These are phyloP conservation scores for Eristalis arbustorum DNA, from an alignment of 2,888 invertebrate species.

Conservation along the genomic window DNA sequence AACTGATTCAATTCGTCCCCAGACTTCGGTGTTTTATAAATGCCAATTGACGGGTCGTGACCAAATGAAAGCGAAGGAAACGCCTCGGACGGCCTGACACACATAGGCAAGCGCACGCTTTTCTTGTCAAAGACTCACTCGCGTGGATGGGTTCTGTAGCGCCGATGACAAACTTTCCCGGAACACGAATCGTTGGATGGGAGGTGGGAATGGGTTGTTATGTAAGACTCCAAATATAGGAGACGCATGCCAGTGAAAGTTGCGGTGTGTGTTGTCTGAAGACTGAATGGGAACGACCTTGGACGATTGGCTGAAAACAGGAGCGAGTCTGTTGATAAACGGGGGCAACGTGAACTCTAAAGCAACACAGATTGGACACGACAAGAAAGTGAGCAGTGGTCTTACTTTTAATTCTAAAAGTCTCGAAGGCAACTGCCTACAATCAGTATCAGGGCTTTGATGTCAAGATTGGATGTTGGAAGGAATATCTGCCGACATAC, in stretches of 20 bases:
- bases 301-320: background rate
- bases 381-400: too few species aligned
- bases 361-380: too few species aligned
- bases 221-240: background rate
- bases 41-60: slow-evolving; percentile 30
- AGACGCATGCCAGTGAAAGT: background rate
- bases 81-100: slow-evolving; percentile 7
- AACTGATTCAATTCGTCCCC: slow-evolving; percentile 23
- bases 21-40: slow-evolving; percentile 45
- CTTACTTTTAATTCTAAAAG: too few species aligned
- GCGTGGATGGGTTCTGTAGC: background rate
- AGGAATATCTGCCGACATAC: too few species aligned
- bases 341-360: too few species aligned
- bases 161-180: slow-evolving; percentile 35
- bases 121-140: slow-evolving; percentile 10
- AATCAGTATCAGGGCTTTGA: too few species aligned
- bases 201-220: background rate
- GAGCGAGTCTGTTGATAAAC: too few species aligned
- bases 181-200: slow-evolving; percentile 14
- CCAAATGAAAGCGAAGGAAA: slow-evolving; percentile 38
- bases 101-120: slow-evolving; percentile 12
- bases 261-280: background rate
- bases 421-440: too few species aligned
- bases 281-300: background rate
- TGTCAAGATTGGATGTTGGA: too few species aligned